Evolutionary conservation across 2,797 vertebrate genomes (phyloP), one percentile per base, ranked within the genome.

Genomic region (Pteropus rufus): DNA sequence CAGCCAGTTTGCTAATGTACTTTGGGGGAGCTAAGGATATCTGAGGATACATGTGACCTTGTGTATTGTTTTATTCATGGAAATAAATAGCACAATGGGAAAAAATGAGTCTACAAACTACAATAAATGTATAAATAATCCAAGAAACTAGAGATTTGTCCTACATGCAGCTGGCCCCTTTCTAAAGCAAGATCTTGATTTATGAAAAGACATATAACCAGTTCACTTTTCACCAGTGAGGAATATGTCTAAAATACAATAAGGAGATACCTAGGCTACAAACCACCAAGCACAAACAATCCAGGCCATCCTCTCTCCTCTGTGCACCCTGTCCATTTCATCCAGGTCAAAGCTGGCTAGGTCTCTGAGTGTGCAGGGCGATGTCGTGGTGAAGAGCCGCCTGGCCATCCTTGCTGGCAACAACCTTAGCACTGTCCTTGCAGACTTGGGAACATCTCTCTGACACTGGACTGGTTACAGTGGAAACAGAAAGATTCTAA

Each of bases 401-500:
- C 26, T 14, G 67, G 49, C 39, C 11, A 1, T 10, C 21, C 58
- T 67, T 15, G n/a, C 15, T 11, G 52, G n/a, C 1, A 24, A 34
- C 41, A 83, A 49, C 29, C 46, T 93, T 69, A 82, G 44, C 10
- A 41, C 58, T 44, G 29, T 75, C 75, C 46, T 64, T 87, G 36
- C 29, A 86, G 81, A 44, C 24, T 85, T 83, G 34, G 39, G 34
- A 52, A 39, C 36, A 64, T 70, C 81, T 80, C 34, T 73, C 52
- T 77, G 36, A 34, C 39, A n/a, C 54, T 79, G 82, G 46, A 31
- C 64, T 88, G 60, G 58, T 95, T 81, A 83, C 46, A 80, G 44
- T 58, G 24, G 85, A 97, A 96, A 89, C 31, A 93, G 65, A 91
- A 75, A 46, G 69, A 83, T 77, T 94, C 60, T 95, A 65, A 82